Evolutionary conservation across 2,888 invertebrate species (phyloP).

Genomic region (Mantis religiosa): DNA sequence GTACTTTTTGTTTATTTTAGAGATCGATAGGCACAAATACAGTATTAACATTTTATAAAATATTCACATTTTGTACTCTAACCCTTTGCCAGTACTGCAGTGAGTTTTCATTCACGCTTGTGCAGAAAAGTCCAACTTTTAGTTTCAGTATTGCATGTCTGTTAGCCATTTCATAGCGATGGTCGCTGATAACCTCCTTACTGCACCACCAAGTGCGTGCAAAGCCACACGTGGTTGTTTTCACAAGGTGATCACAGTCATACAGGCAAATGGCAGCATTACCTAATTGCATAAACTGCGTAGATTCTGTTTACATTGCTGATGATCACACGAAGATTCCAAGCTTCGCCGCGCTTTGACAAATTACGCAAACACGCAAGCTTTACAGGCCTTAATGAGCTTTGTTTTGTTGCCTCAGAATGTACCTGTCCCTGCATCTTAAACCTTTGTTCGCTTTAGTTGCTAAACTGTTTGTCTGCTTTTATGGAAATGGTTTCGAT

Average conservation of each 20-base stretch:
- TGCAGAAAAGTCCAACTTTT: not conserved
- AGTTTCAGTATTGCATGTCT: not conserved
- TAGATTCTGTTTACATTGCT: not conserved
- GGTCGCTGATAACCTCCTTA: not conserved
- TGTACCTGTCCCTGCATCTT: too few relatives aligned
- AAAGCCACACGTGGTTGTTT: not conserved
- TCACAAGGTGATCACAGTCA: not conserved
- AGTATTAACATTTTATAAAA: too few relatives aligned
- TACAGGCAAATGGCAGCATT: not conserved
- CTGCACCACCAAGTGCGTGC: not conserved
- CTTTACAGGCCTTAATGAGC: too few relatives aligned
- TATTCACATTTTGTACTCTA: too few relatives aligned
- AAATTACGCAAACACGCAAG: not conserved
- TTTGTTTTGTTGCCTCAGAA: too few relatives aligned
- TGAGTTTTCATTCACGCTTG: not conserved
- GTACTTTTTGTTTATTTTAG: too few relatives aligned
- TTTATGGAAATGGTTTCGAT: too few relatives aligned
- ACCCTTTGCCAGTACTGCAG: too few relatives aligned
- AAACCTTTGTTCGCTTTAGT: too few relatives aligned
- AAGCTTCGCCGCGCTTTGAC: not conserved
- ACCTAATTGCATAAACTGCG: not conserved
- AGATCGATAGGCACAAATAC: too few relatives aligned
- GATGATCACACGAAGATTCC: not conserved
- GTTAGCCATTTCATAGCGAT: not conserved
- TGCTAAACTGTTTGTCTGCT: too few relatives aligned